A percentile compares a stretch with the other conserved stretches of the same genome.
phyloP scores from a whole-genome alignment of 2,888 invertebrate species.

The Plebejus melissa region DNA sequence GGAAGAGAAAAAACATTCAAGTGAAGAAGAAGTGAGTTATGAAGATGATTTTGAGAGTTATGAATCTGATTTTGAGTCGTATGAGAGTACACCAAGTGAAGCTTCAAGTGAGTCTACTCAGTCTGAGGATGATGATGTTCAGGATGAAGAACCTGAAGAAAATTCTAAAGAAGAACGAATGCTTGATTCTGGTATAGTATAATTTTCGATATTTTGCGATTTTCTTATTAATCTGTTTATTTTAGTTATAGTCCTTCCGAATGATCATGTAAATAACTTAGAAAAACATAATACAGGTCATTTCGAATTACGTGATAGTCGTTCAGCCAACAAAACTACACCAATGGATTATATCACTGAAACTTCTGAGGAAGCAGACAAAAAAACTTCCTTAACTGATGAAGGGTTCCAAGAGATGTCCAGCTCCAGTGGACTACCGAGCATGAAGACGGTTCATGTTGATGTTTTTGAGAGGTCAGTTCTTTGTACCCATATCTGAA shows the following conservation, averaged over 20 bases:
- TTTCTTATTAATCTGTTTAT: neutral
- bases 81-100: constrained; percentile 48
- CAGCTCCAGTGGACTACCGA: constrained; percentile 55
- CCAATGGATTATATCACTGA: constrained; percentile 60
- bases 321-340: constrained; percentile 51
- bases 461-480: constrained; percentile 56
- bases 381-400: constrained; percentile 57
- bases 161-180: constrained; percentile 57
- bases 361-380: constrained; percentile 47
- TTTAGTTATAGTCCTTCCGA: neutral
- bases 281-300: constrained; percentile 47
- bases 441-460: constrained; percentile 52
- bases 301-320: constrained; percentile 60
- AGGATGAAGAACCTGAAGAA: constrained; percentile 30
- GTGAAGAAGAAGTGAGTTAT: constrained; percentile 64
- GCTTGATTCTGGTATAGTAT: constrained; percentile 62
- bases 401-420: constrained; percentile 72
- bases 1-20: constrained; percentile 43
- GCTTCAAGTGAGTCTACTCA: constrained; percentile 27
- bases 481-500: neutral
- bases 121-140: constrained; percentile 36
- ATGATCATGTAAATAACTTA: neutral
- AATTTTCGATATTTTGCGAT: too few species aligned
- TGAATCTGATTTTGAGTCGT: constrained; percentile 73
- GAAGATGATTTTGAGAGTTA: constrained; percentile 77